A percentile compares a stretch with the other conserved stretches of the same genome.
These are phyloP conservation scores for Drosophila ogumai DNA, from an alignment of 1,140 invertebrate species.

Conservation along the genomic window DNA sequence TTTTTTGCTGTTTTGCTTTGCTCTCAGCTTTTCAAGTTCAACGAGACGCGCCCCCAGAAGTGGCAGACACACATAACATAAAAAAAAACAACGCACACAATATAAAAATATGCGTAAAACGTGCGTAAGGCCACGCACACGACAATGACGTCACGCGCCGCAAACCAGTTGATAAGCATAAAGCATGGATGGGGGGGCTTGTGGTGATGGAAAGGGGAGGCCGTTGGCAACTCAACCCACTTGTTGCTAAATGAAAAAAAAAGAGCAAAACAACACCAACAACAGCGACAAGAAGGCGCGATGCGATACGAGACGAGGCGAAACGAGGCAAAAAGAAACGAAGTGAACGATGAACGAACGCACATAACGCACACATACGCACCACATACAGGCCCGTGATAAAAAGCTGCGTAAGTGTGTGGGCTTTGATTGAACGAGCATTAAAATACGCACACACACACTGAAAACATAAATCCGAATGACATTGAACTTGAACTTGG, in stretches of 20 bases:
- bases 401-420: slow-evolving; percentile 34
- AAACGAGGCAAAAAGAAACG: slow-evolving; percentile 25
- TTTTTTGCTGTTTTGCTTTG: slow-evolving; percentile 15
- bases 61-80: slow-evolving; percentile 11
- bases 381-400: background rate
- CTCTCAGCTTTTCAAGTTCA: slow-evolving; percentile 42
- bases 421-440: slow-evolving; percentile 63
- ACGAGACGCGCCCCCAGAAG: slow-evolving; percentile 67
- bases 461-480: slow-evolving; percentile 31
- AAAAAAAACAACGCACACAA: slow-evolving; percentile 2
- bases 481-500: slow-evolving; percentile 81
- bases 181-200: background rate
- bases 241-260: slow-evolving; percentile 35
- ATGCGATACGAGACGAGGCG: slow-evolving; percentile 28
- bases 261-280: slow-evolving; percentile 8
- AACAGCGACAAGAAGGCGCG: slow-evolving; percentile 17
- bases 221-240: slow-evolving; percentile 41
- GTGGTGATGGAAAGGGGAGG: slow-evolving; percentile 3
- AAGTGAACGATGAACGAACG: slow-evolving; percentile 60
- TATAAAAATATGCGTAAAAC: slow-evolving; percentile 58
- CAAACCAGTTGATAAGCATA: slow-evolving; percentile 57
- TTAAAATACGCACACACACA: slow-evolving; percentile 20
- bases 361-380: slow-evolving; percentile 60
- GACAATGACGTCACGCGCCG: slow-evolving; percentile 57
- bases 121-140: slow-evolving; percentile 57